Evolutionary conservation across 1,140 invertebrate species (phyloP).

Genomic region (Cylas formicarius): DNA sequence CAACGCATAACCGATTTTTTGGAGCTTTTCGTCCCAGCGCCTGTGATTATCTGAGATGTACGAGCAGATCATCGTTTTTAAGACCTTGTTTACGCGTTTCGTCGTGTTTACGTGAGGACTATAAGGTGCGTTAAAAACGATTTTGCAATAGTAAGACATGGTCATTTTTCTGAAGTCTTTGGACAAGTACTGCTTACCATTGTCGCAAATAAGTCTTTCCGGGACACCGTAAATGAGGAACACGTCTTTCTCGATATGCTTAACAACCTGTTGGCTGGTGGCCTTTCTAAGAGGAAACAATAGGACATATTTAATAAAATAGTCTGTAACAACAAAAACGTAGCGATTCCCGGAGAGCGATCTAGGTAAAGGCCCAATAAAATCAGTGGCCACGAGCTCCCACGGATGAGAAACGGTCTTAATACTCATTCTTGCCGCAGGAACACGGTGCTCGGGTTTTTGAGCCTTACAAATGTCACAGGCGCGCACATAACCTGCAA

Average conservation of each 20-base stretch:
- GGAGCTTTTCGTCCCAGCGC: constrained; percentile 34
- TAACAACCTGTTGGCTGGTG: background rate
- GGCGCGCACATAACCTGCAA: constrained; percentile 14
- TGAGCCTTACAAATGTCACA: constrained; percentile 10
- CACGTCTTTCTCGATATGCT: constrained; percentile 13
- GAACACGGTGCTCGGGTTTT: constrained; percentile 6
- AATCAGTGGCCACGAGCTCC: constrained; percentile 24
- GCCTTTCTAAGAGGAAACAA: constrained; percentile 12
- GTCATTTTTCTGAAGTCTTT: constrained; percentile 10
- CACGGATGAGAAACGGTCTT: constrained; percentile 2
- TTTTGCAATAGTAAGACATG: background rate
- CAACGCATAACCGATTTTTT: constrained; percentile 17
- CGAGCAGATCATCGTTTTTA: constrained; percentile 35
- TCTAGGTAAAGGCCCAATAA: constrained; percentile 36
- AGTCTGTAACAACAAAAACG: constrained; percentile 35
- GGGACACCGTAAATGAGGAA: constrained; percentile 14
- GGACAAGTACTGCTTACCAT: constrained; percentile 20
- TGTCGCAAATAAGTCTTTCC: constrained; percentile 16
- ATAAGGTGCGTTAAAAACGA: constrained; percentile 8
- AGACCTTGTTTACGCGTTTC: constrained; percentile 34
- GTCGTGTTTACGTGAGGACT: constrained; percentile 20
- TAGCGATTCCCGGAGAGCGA: constrained; percentile 28
- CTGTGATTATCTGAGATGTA: constrained; percentile 39
- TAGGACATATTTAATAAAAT: constrained; percentile 15
- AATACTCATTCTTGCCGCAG: constrained; percentile 6